Conservation (phyloP, 2,113 vertebrate genomes). For the Ammodytes marinus region DNA sequence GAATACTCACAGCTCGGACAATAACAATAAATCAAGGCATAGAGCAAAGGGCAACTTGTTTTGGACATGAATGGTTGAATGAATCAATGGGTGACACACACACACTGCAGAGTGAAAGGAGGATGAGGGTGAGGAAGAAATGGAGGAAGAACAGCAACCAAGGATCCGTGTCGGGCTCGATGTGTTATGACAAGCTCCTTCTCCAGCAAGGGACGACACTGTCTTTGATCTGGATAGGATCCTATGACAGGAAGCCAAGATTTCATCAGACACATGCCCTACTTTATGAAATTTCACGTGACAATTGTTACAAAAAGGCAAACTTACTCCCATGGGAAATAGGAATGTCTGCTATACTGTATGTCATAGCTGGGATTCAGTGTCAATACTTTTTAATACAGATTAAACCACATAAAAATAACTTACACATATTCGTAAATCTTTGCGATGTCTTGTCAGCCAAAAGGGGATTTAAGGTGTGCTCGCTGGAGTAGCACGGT, state of each 20-base stretch:
- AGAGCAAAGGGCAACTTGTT: slow-evolving; percentile 6
- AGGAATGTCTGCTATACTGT: background rate
- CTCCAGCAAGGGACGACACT: background rate
- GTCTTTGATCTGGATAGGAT: background rate
- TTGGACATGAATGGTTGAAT: slow-evolving; percentile 27
- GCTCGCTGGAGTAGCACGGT: background rate
- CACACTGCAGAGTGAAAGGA: background rate
- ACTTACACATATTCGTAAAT: slow-evolving; percentile 9
- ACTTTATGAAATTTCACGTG: background rate
- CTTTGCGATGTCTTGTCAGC: slow-evolving; percentile 34
- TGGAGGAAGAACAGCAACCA: background rate
- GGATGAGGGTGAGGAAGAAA: slow-evolving; percentile 3
- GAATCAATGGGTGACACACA: background rate
- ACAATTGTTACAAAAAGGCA: background rate
- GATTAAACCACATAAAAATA: slow-evolving; percentile 31
- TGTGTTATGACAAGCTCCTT: background rate
- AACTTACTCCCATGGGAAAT: background rate
- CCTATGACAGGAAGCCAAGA: background rate
- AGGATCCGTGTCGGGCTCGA: background rate
- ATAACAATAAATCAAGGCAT: slow-evolving; percentile 25
- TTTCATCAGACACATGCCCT: background rate
- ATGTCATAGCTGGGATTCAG: background rate
- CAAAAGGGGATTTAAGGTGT: slow-evolving; percentile 34
- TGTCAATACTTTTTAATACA: slow-evolving; percentile 14
- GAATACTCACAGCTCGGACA: slow-evolving; percentile 18